Conservation (phyloP, 2,797 vertebrate genomes). For the Apogon hyalosoma region DNA sequence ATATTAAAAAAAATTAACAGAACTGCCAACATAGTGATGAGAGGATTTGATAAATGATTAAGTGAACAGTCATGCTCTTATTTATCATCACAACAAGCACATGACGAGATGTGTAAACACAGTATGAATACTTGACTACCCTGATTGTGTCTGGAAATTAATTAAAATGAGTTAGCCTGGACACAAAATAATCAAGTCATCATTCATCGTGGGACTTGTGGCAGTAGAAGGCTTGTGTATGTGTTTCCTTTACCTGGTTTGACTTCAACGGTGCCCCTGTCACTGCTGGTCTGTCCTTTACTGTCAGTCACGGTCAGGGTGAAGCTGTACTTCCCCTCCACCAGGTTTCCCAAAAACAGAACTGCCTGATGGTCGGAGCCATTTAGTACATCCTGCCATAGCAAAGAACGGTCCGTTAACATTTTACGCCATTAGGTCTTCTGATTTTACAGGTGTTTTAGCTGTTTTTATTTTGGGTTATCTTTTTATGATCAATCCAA, state of each 20-base stretch:
- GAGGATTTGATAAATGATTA: no score
- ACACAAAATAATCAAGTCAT: no score
- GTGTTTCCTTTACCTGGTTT: slow-evolving; percentile 85
- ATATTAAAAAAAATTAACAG: no score
- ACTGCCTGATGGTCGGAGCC: slow-evolving; percentile 94
- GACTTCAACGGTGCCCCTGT: slow-evolving; percentile 90
- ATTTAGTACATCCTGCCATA: slow-evolving; percentile 92
- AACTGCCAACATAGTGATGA: no score
- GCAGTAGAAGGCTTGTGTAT: not conserved
- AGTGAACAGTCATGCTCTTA: no score
- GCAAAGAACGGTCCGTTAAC: not conserved
- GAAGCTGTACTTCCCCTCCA: slow-evolving; percentile 95
- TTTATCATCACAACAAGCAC: no score
- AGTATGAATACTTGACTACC: no score
- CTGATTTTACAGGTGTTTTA: not conserved
- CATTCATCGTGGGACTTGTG: not conserved
- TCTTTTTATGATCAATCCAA: no score
- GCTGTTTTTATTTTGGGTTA: no score
- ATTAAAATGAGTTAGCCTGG: no score
- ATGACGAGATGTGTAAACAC: no score
- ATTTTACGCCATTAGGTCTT: not conserved
- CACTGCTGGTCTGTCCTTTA: slow-evolving; percentile 91
- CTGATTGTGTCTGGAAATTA: no score
- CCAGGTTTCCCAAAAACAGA: slow-evolving; percentile 94
- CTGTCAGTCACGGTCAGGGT: slow-evolving; percentile 92